A percentile compares a stretch with the other conserved stretches of the same genome.
Evolutionary conservation across 2,888 invertebrate genomes (phyloP).

Genomic region (Drymonia ruficornis): DNA sequence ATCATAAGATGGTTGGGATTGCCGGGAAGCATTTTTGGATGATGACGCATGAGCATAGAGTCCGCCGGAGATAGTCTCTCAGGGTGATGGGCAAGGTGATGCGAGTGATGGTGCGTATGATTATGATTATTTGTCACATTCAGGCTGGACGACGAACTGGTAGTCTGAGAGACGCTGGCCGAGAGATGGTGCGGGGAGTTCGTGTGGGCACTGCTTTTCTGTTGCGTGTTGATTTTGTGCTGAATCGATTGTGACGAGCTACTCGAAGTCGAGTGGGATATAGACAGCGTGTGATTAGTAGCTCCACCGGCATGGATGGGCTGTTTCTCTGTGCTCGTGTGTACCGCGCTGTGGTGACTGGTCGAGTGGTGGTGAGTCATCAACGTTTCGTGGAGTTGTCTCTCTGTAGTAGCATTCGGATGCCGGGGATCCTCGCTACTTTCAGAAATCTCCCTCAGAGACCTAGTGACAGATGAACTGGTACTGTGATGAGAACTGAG

Average conservation of each 20-base stretch:
- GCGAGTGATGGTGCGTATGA: conserved; percentile 88
- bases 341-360: conserved; percentile 87
- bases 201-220: conserved; percentile 74
- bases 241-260: conserved; percentile 88
- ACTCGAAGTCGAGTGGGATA: conserved; percentile 88
- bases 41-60: conserved; percentile 78
- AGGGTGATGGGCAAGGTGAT: conserved; percentile 86
- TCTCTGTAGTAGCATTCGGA: conserved; percentile 79
- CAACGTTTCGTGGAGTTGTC: conserved; percentile 87
- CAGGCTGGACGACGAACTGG: conserved; percentile 80
- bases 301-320: conserved; percentile 80
- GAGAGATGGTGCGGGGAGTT: conserved; percentile 83
- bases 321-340: conserved; percentile 87
- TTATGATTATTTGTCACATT: conserved; percentile 78
- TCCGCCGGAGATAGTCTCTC: conserved; percentile 87
- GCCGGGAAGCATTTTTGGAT: conserved; percentile 82
- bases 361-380: conserved; percentile 88
- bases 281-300: conserved; percentile 86
- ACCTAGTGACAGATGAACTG: conserved; percentile 88
- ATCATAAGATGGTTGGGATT: conserved; percentile 87
- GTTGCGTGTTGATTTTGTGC: conserved; percentile 84
- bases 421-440: conserved; percentile 77
- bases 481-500: conserved; percentile 89
- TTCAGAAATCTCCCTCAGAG: conserved; percentile 85
- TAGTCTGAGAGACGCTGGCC: conserved; percentile 82